phyloP scores from a whole-genome alignment of 2,797 vertebrate genomes.

The Jordanella pulchra region DNA sequence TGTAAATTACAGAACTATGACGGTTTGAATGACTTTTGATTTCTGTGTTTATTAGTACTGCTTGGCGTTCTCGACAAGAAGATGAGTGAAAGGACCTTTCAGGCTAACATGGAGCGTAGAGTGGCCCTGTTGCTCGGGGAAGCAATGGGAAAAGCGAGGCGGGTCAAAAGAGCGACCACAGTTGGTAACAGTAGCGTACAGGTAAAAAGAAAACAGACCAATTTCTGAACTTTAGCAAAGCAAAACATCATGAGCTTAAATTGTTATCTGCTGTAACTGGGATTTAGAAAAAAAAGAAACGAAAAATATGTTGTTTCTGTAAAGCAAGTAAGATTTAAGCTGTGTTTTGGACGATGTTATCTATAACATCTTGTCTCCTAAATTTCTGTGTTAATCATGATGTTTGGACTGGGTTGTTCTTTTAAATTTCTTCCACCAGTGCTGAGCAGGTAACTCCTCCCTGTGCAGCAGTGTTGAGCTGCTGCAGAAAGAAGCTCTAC shows the following conservation, averaged over 20 bases:
- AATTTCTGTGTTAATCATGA: not conserved
- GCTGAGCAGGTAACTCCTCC: too few relatives aligned
- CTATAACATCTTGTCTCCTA: not conserved
- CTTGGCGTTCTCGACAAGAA: constrained; percentile 89
- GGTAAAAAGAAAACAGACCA: constrained; percentile 71
- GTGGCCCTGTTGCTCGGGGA: constrained; percentile 89
- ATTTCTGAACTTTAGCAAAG: not conserved
- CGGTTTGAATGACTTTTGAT: not conserved
- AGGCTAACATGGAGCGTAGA: constrained; percentile 91
- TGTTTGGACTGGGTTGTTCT: too few relatives aligned
- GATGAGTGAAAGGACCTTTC: constrained; percentile 87
- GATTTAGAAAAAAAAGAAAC: not conserved
- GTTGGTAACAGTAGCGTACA: constrained; percentile 89
- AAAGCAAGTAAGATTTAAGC: not conserved
- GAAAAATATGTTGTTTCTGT: not conserved
- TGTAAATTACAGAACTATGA: constrained; percentile 2
- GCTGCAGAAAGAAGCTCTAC: not conserved
- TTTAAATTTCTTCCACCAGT: too few relatives aligned
- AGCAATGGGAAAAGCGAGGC: constrained; percentile 78
- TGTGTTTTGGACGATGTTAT: not conserved
- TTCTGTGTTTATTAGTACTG: constrained; percentile 80
- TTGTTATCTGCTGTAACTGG: not conserved
- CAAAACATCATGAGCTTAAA: not conserved
- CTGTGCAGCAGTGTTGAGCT: not conserved
- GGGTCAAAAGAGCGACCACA: constrained; percentile 89